A percentile compares a stretch with the other conserved stretches of the same genome.
phyloP scores from a whole-genome alignment of 2,888 invertebrate species.

The Eupeodes latifasciatus region DNA sequence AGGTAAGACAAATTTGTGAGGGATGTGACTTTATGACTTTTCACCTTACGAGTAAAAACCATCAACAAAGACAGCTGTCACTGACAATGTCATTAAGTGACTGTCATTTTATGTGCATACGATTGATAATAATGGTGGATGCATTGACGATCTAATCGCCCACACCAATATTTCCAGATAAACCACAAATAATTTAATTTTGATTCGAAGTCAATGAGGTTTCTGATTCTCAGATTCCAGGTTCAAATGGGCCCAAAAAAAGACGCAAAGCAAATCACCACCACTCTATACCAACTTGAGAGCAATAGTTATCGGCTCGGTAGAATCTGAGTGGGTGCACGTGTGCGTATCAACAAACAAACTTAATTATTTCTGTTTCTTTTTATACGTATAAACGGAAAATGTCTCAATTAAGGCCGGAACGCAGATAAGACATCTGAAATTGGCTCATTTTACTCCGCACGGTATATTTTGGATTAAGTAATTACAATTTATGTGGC shows the following conservation, averaged over 20 bases:
- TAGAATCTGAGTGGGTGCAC: slow-evolving; percentile 68
- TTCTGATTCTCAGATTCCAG: slow-evolving; percentile 44
- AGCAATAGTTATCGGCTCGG: slow-evolving; percentile 36
- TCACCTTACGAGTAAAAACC: slow-evolving; percentile 25
- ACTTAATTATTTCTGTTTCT: slow-evolving; percentile 62
- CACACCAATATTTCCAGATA: slow-evolving; percentile 28
- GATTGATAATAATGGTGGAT: slow-evolving; percentile 64
- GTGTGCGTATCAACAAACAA: slow-evolving; percentile 66
- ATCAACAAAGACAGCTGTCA: slow-evolving; percentile 40
- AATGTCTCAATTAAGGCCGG: slow-evolving; percentile 72
- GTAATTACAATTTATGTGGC: slow-evolving; percentile 68
- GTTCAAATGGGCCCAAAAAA: slow-evolving; percentile 42
- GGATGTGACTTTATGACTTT: slow-evolving; percentile 72
- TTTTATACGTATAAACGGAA: slow-evolving; percentile 50
- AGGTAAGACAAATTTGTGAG: slow-evolving; percentile 8
- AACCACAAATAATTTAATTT: slow-evolving; percentile 16
- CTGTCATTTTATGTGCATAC: slow-evolving; percentile 49
- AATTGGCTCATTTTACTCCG: slow-evolving; percentile 68
- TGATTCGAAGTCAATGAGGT: slow-evolving; percentile 47
- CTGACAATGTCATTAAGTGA: slow-evolving; percentile 33
- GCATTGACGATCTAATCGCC: slow-evolving; percentile 56
- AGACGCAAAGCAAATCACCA: slow-evolving; percentile 42
- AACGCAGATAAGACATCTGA: slow-evolving; percentile 68
- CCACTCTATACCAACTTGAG: slow-evolving; percentile 30
- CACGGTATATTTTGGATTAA: slow-evolving; percentile 61